Evolutionary conservation across 2,888 invertebrate genomes (phyloP).

Genomic region (Agrochola lychnidis): DNA sequence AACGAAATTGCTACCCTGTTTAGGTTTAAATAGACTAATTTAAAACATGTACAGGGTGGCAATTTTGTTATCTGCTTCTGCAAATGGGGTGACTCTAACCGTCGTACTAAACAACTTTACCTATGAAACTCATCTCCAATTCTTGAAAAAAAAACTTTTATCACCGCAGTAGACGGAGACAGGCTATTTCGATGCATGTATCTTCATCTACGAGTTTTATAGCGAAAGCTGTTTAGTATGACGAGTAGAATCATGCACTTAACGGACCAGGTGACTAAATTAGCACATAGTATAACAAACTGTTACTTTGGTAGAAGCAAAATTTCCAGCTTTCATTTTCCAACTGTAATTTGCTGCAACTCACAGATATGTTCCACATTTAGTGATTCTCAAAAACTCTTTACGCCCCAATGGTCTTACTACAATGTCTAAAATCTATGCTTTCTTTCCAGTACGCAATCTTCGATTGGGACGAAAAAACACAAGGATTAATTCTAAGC

Average conservation of each 20-base stretch:
- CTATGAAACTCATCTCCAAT: neutral
- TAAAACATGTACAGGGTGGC: neutral
- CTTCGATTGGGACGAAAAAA: conserved; percentile 92
- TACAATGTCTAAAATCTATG: neutral
- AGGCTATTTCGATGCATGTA: neutral
- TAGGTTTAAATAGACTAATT: neutral
- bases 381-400: too few relatives aligned
- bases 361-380: too few relatives aligned
- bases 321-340: neutral
- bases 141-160: neutral
- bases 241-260: too few relatives aligned
- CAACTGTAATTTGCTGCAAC: neutral
- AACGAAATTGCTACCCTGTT: too few relatives aligned
- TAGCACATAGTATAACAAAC: neutral
- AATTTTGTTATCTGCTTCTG: neutral
- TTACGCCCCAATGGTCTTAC: neutral
- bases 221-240: too few relatives aligned
- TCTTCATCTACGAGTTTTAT: neutral
- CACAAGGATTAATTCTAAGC: conserved; percentile 94
- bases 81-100: neutral
- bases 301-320: neutral
- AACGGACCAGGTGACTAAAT: neutral
- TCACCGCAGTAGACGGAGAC: neutral
- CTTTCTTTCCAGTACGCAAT: conserved; percentile 79
- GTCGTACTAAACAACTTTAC: neutral